Evolutionary conservation across 1,140 invertebrate genomes (phyloP).

Genomic region (Holotrichia oblita): DNA sequence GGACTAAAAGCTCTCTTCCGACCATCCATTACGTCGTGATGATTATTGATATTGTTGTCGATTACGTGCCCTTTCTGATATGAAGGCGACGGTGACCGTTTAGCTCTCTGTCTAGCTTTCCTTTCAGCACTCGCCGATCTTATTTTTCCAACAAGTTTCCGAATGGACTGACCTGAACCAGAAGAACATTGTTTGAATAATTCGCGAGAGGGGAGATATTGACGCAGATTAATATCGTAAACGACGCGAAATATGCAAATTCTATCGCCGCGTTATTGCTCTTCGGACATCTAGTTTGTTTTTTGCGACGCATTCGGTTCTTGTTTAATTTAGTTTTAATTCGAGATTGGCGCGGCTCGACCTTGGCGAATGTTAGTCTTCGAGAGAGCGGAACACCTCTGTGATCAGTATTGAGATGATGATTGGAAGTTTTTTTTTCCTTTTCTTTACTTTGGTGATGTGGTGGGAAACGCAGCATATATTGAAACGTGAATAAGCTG

Average conservation of each 20-base stretch:
- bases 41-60: constrained; percentile 60
- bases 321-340: neutral
- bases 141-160: constrained; percentile 80
- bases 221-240: neutral
- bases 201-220: neutral
- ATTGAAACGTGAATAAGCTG: neutral
- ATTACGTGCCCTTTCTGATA: constrained; percentile 72
- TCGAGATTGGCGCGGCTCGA: neutral
- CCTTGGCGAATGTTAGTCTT: neutral
- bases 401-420: neutral
- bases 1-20: constrained; percentile 57
- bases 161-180: constrained; percentile 71
- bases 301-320: neutral
- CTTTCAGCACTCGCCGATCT: constrained; percentile 77
- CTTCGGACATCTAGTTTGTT: neutral
- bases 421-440: constrained; percentile 1
- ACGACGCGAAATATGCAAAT: neutral
- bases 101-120: constrained; percentile 69
- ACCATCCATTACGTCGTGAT: constrained; percentile 51
- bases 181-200: too few relatives aligned
- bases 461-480: neutral
- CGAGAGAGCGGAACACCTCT: neutral
- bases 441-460: neutral
- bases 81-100: constrained; percentile 64
- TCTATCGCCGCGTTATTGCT: neutral